Evolutionary conservation across 2,113 vertebrate genomes (phyloP).

Genomic region (Sinosuthora webbiana): DNA sequence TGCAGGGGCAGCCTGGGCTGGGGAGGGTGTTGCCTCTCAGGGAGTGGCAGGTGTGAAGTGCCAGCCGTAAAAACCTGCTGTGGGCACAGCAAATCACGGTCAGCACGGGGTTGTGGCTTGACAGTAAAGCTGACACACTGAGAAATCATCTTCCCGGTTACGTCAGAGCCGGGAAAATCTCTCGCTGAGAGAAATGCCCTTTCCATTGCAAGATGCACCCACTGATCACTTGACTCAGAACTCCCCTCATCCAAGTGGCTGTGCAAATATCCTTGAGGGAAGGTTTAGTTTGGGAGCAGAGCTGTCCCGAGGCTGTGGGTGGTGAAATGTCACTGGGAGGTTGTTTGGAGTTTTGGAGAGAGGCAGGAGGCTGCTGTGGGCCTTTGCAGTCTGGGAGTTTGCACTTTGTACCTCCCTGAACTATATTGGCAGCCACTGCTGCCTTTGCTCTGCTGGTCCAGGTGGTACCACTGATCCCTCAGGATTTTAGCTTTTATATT

Average conservation of each 20-base stretch:
- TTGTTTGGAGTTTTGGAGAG: background rate
- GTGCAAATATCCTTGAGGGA: background rate
- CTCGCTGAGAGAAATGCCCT: background rate
- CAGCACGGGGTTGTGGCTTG: background rate
- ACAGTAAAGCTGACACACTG: conserved; percentile 14
- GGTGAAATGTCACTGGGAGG: background rate
- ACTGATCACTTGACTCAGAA: background rate
- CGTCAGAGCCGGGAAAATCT: conserved; percentile 26
- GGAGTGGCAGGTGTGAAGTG: background rate
- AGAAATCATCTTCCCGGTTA: background rate
- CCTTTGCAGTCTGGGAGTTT: background rate
- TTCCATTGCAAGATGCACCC: background rate
- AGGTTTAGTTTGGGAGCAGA: background rate
- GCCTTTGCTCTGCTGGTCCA: background rate
- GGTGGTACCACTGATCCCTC: background rate
- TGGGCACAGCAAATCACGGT: background rate
- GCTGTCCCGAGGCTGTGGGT: background rate
- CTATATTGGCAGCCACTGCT: background rate
- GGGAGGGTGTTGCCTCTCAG: background rate
- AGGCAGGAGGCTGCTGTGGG: background rate
- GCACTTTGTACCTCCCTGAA: background rate
- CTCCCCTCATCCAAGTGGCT: background rate
- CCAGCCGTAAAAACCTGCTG: background rate
- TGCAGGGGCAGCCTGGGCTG: background rate
- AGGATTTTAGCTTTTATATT: background rate